Conservation (phyloP, 2,797 vertebrate species). For the Squalus acanthias region DNA sequence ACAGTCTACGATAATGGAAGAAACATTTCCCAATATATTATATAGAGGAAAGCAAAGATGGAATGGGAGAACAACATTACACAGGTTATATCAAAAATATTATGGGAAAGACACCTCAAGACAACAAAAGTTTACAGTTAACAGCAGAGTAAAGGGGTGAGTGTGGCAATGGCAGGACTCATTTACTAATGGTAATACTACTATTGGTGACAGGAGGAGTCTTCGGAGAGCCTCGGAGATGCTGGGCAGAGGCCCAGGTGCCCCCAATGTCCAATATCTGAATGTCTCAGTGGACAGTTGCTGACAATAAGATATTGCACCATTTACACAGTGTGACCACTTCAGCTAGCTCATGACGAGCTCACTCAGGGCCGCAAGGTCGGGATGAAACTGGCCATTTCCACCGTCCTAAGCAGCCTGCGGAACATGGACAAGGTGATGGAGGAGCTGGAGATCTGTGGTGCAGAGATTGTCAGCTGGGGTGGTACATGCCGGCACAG, state of each 20-base stretch:
- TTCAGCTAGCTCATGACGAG: not conserved
- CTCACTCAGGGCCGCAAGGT: not conserved
- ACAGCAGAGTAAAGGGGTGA: not conserved
- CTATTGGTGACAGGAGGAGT: not conserved
- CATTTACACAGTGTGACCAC: not conserved
- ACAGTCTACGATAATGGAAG: slow-evolving; percentile 69
- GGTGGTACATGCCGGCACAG: not conserved
- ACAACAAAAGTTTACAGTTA: not conserved
- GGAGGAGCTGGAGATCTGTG: not conserved
- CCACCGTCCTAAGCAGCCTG: not conserved
- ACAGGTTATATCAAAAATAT: not conserved
- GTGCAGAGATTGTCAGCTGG: not conserved
- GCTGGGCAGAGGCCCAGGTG: not conserved
- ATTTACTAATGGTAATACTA: not conserved
- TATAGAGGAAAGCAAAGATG: not conserved
- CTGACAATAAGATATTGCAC: too few species aligned
- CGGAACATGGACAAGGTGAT: not conserved
- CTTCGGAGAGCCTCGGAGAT: not conserved
- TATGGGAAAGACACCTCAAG: not conserved
- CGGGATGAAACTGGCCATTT: not conserved
- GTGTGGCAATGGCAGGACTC: not conserved
- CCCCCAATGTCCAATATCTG: not conserved
- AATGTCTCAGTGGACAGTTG: not conserved
- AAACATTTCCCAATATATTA: not conserved
- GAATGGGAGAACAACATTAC: not conserved